phyloP scores from a whole-genome alignment of 1,140 invertebrate genomes.

The Coptotermes formosanus region DNA sequence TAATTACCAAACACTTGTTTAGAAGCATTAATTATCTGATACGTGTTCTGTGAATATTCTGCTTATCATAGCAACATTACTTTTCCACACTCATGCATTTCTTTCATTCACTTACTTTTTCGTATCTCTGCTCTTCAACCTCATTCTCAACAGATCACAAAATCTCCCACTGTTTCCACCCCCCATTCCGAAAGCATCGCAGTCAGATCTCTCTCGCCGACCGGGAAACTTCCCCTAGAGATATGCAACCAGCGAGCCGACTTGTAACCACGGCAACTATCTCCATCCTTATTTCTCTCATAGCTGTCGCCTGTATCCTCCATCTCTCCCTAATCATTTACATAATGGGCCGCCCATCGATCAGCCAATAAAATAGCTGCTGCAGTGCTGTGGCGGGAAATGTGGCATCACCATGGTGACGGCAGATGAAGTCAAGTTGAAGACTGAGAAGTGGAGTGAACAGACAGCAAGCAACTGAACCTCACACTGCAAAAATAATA shows the following conservation, averaged over 20 bases:
- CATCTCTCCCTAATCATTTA: conserved; percentile 23
- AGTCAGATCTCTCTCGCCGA: not conserved
- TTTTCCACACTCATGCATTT: not conserved
- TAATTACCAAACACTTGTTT: too few relatives aligned
- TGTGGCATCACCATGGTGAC: conserved; percentile 16
- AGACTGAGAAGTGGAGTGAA: conserved; percentile 18
- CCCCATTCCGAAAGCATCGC: not conserved
- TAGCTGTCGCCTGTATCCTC: not conserved
- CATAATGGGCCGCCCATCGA: conserved; percentile 25
- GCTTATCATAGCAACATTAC: not conserved
- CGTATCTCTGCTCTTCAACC: not conserved
- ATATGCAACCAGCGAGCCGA: conserved; percentile 17
- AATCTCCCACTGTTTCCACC: not conserved
- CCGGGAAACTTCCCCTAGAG: conserved; percentile 12
- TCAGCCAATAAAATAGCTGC: conserved; percentile 23
- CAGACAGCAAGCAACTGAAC: not conserved
- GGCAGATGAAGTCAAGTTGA: conserved; percentile 17
- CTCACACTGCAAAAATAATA: not conserved
- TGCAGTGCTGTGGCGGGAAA: conserved; percentile 11
- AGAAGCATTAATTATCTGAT: too few relatives aligned
- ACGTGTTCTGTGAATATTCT: too few relatives aligned
- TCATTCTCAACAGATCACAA: conserved; percentile 11
- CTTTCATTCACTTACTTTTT: conserved; percentile 1
- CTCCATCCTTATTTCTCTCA: conserved; percentile 14
- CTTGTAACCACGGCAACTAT: conserved; percentile 15